Evolutionary conservation across 2,888 invertebrate species (phyloP).

Genomic region (Yponomeuta sedellus): DNA sequence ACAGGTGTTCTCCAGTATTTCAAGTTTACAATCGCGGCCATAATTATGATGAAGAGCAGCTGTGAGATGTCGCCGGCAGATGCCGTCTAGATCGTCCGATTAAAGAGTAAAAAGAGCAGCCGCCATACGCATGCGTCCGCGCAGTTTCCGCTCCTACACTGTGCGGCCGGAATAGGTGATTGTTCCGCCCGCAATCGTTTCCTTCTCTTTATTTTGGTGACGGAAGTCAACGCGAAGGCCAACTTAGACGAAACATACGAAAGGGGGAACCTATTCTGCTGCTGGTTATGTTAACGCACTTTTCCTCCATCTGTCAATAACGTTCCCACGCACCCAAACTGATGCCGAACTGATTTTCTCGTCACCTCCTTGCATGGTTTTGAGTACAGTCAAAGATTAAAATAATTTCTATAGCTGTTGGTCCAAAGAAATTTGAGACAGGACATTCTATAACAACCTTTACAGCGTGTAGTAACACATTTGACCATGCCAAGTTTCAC

Average conservation of each 20-base stretch:
- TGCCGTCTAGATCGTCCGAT: conserved; percentile 69
- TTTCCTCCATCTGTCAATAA: no score
- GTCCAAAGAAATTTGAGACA: no score
- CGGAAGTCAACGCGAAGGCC: conserved; percentile 55
- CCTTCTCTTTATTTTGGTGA: conserved; percentile 56
- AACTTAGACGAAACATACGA: background rate
- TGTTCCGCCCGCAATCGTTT: conserved; percentile 67
- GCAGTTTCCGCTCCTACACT: conserved; percentile 53
- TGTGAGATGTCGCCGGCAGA: conserved; percentile 64
- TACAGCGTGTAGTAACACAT: background rate
- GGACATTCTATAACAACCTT: no score
- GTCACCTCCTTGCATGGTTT: no score
- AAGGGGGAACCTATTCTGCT: background rate
- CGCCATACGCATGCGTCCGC: conserved; percentile 60
- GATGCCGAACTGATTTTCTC: no score
- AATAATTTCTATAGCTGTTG: no score
- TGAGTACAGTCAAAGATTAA: no score
- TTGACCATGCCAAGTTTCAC: background rate
- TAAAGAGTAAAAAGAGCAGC: conserved; percentile 61
- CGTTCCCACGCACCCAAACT: no score
- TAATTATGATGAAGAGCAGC: conserved; percentile 59
- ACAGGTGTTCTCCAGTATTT: conserved; percentile 55
- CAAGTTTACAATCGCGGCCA: conserved; percentile 45
- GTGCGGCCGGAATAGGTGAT: conserved; percentile 63
- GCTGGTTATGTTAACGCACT: no score